A percentile compares a stretch with the other conserved stretches of the same genome.
Conservation (phyloP, 2,888 invertebrate genomes). For the Chymomyza procnemis region DNA sequence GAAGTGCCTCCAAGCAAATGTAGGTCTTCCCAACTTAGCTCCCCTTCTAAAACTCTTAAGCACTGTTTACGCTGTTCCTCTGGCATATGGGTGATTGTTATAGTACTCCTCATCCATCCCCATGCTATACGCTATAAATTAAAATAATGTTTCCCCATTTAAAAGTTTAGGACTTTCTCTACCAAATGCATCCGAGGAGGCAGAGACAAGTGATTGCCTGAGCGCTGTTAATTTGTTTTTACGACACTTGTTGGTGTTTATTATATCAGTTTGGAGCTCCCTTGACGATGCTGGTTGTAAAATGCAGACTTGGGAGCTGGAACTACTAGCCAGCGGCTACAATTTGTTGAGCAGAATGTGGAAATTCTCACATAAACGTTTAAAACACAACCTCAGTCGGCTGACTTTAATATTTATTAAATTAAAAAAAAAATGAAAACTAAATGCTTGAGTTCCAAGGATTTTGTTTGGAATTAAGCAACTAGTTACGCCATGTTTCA, state of each 20-base stretch:
- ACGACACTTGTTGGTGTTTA: slow-evolving; percentile 63
- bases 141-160: slow-evolving; percentile 62
- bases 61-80: background rate
- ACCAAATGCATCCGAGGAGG: background rate
- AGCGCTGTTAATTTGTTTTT: slow-evolving; percentile 62
- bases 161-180: slow-evolving; percentile 43
- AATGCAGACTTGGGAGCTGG: slow-evolving; percentile 6
- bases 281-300: slow-evolving; percentile 48
- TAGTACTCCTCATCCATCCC: slow-evolving; percentile 19
- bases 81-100: background rate
- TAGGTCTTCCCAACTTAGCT: background rate
- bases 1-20: background rate
- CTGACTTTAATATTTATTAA: background rate
- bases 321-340: background rate
- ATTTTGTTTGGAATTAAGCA: too few species aligned
- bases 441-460: background rate
- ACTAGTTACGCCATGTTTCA: too few species aligned
- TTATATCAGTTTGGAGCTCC: slow-evolving; percentile 59
- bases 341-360: background rate
- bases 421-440: background rate
- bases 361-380: background rate
- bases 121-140: slow-evolving; percentile 54
- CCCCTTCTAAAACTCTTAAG: background rate
- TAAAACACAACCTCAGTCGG: background rate
- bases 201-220: slow-evolving; percentile 57